Percentiles rank a stretch among this genome's conserved stretches.
Conservation (phyloP, 2,888 invertebrate species). For the Octodonta nipae region DNA sequence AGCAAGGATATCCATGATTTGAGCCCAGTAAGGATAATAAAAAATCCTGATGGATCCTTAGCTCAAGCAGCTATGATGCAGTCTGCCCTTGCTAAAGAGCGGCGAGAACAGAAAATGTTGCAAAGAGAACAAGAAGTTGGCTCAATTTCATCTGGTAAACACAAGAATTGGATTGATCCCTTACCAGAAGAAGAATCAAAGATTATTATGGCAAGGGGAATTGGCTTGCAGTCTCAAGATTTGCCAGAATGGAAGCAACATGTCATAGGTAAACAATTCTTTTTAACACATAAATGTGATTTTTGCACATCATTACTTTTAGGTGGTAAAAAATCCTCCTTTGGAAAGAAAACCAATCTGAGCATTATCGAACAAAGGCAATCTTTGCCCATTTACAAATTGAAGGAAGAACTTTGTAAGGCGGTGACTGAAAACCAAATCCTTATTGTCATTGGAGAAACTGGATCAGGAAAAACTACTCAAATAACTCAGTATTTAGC, state of each 20-base stretch:
- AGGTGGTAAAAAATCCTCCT: conserved; percentile 89
- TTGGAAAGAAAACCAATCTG: conserved; percentile 92
- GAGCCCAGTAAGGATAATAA: conserved; percentile 87
- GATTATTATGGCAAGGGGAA: conserved; percentile 58
- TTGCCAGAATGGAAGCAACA: conserved; percentile 99
- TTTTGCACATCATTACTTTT: background rate
- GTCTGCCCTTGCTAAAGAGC: conserved; percentile 90
- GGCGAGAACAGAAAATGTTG: conserved; percentile 91
- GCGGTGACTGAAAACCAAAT: conserved; percentile 94
- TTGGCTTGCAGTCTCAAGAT: conserved; percentile 74
- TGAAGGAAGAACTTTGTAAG: conserved; percentile 87
- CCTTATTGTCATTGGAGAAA: conserved; percentile 96
- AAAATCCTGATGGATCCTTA: conserved; percentile 96
- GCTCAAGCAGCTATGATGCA: conserved; percentile 99
- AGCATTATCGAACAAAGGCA: conserved; percentile 90
- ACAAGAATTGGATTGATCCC: conserved; percentile 97
- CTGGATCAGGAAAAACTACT: conserved; percentile 96
- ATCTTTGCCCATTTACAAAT: conserved; percentile 87
- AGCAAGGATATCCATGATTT: conserved; percentile 82
- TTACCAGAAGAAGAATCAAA: conserved; percentile 52
- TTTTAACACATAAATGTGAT: background rate
- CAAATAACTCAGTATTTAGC: conserved; percentile 98
- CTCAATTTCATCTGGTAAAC: conserved; percentile 63
- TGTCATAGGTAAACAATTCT: conserved; percentile 53
- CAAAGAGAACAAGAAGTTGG: conserved; percentile 87